These are phyloP conservation scores for Mantis religiosa DNA, from an alignment of 2,888 invertebrate genomes.

Conservation along the genomic window DNA sequence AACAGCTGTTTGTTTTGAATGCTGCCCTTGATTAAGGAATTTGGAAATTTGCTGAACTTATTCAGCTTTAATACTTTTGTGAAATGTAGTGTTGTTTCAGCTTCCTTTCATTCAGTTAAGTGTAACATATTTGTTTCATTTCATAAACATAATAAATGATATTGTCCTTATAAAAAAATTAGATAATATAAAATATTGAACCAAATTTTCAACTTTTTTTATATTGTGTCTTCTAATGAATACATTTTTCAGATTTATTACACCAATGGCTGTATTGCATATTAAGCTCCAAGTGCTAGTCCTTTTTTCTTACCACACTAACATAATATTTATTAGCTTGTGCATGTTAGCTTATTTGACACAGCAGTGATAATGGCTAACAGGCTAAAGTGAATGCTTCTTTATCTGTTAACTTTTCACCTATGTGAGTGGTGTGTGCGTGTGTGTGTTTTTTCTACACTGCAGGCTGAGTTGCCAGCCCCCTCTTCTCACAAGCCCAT, in stretches of 20 bases:
- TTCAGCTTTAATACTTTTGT: no score
- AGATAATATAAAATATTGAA: no score
- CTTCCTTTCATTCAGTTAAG: no score
- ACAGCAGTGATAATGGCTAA: not conserved
- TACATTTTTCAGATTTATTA: not conserved
- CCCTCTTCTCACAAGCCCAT: slow-evolving; percentile 25
- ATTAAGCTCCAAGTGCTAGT: not conserved
- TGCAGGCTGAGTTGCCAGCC: slow-evolving; percentile 17
- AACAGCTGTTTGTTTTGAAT: no score
- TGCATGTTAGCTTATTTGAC: not conserved
- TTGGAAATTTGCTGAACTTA: no score
- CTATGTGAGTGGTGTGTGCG: not conserved
- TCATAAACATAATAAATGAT: no score
- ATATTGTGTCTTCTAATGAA: not conserved
- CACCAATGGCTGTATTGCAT: not conserved
- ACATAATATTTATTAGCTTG: not conserved
- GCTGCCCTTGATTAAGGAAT: no score
- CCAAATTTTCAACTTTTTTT: no score
- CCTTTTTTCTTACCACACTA: not conserved
- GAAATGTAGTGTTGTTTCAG: no score
- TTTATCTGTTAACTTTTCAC: not conserved
- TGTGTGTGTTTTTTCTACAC: slow-evolving; percentile 14
- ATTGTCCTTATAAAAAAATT: no score
- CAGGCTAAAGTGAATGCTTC: not conserved
- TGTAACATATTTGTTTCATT: no score